Conservation (phyloP, 2,797 vertebrate species). For the Anniella stebbinsi region DNA sequence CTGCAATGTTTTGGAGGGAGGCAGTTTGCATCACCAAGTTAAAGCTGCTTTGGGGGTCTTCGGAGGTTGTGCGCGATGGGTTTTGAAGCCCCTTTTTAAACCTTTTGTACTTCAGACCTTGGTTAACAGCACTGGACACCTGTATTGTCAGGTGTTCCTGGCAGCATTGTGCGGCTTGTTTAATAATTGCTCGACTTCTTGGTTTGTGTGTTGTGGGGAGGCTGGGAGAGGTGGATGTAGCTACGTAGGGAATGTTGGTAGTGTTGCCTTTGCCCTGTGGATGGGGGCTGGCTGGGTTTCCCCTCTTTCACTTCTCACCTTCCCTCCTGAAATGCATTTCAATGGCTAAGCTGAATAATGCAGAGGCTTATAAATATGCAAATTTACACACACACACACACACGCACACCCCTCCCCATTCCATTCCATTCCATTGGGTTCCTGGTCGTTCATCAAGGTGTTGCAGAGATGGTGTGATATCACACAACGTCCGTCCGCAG, state of each 20-base stretch:
- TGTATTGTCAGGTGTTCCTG: not conserved
- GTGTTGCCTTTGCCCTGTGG: not conserved
- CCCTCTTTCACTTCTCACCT: not conserved
- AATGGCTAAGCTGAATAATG: not conserved
- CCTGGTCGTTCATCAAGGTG: not conserved
- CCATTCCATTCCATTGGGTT: not conserved
- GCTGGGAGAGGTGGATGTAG: too few relatives aligned
- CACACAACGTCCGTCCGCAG: not conserved
- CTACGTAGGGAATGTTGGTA: too few relatives aligned
- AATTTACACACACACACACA: too few relatives aligned
- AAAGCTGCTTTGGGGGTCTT: not conserved
- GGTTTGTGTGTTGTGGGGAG: too few relatives aligned
- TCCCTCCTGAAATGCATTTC: not conserved
- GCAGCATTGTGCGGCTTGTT: not conserved
- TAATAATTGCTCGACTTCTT: too few relatives aligned
- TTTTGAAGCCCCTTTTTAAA: not conserved
- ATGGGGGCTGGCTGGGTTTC: not conserved
- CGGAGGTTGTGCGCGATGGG: not conserved
- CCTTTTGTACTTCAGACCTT: not conserved
- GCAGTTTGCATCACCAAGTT: not conserved
- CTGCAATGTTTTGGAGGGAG: not conserved
- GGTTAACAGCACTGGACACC: not conserved
- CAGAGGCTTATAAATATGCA: slow-evolving; percentile 17
- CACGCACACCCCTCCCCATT: too few relatives aligned
- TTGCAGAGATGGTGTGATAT: not conserved